These are phyloP conservation scores for Acrocephalus arundinaceus DNA, from an alignment of 2,113 vertebrate species.

Conservation along the genomic window DNA sequence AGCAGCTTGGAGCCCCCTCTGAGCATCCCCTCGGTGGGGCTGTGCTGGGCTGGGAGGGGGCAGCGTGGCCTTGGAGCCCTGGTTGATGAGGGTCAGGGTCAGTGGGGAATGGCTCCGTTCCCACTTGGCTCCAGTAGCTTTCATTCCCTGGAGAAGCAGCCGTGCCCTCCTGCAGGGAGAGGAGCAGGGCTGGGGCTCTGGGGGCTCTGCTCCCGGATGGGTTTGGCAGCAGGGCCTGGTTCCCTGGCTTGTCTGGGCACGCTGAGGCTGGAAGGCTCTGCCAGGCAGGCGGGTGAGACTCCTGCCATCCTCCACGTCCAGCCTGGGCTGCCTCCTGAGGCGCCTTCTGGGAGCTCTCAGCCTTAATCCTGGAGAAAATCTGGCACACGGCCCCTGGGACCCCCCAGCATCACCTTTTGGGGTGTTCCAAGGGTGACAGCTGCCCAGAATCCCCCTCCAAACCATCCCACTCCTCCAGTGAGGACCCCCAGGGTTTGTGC, in stretches of 20 bases:
- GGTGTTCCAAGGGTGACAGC: not conserved
- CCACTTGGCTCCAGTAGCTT: fast-evolving
- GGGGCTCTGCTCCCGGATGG: not conserved
- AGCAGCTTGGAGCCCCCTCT: not conserved
- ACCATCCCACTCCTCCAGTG: not conserved
- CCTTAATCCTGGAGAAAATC: not conserved
- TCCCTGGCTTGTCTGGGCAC: not conserved
- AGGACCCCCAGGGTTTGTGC: fast-evolving
- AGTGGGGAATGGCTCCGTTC: fast-evolving
- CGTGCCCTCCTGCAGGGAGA: fast-evolving
- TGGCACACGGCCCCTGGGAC: fast-evolving
- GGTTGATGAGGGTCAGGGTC: fast-evolving
- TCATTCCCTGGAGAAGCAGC: not conserved
- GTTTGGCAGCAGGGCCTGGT: conserved; percentile 4
- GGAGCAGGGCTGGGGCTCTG: not conserved
- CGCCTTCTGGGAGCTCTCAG: not conserved
- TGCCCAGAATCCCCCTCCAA: not conserved
- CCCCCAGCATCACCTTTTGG: not conserved
- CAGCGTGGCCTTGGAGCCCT: not conserved
- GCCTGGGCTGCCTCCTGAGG: not conserved
- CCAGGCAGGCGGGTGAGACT: not conserved
- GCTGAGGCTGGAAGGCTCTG: not conserved
- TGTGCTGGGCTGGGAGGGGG: fast-evolving
- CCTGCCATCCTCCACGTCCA: fast-evolving
- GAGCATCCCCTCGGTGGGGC: not conserved